Evolutionary conservation across 2,113 vertebrate species (phyloP), one percentile per base, ranked within the genome.

Genomic region (Lagenorhynchus albirostris): DNA sequence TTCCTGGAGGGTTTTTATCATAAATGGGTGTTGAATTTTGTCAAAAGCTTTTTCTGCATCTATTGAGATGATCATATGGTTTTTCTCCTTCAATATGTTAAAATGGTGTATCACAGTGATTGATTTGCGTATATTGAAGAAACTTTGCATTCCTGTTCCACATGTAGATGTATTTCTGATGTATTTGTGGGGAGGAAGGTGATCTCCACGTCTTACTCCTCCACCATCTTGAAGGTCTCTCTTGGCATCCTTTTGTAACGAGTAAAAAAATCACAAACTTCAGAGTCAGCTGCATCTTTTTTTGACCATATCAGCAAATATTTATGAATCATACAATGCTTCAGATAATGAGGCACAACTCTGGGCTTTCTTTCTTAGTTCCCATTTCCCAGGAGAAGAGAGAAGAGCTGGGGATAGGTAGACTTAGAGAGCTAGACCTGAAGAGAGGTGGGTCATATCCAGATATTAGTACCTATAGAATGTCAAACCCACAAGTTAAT

Each of bases 321-420:
- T 44, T 83, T 74, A 71, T 50, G 60, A 21, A 77, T 23, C 26
- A 3, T 65, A 44, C 1, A n/a, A 23, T 41, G 33, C 25, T 93
- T 17, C 60, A 55, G n/a, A 88, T 36, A 73, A 4, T 3, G 0
- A 53, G 12, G 12, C 4, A 58, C 8, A 62, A 33, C 25, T 94
- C 73, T 77, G 29, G 73, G 8, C 6, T 41, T 85, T 90, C n/a
- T 76, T 81, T 67, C 17, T 33, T 63, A 14, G 1, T 18, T 88
- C 29, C 65, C 26, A 9, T 92, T 88, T 93, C 26, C 60, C 76
- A 91, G 70, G 33, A 86, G 25, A 93, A 93, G 31, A 31, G 4
- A 91, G 26, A 82, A 79, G 60, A 5, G 0, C 25, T 71, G 10
- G 3, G 20, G 12, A 1, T 14, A 26, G 0, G 0, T 17, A 14